Base-by-base conservation (phyloP, 2,113 vertebrate species). In the Carassius carassius region DNA sequence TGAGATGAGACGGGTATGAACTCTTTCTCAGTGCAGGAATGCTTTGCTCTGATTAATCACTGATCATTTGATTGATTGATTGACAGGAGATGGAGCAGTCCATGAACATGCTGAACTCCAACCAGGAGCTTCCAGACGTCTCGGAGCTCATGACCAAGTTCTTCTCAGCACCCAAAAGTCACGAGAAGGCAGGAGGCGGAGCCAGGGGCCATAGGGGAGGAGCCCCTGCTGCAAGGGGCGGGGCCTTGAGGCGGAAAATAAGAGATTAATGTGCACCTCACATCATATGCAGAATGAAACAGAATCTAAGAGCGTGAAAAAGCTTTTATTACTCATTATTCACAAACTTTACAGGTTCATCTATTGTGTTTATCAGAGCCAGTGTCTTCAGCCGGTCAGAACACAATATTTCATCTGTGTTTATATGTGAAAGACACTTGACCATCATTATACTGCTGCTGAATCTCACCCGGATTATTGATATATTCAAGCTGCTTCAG, bases 71-170 rank as follows among this genome's bases (percentile, higher is more conserved):
- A 41, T 41, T n/a, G 1, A 29, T 32, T 32, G 3, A 32, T 16
- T 60, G 25, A 19, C 92, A 99, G 98, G 98, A 99, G 94, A 99
- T 99, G 96, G 98, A 99, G 85, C 98, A 99, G 91, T 99, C 98
- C 70, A 99, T 99, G 98, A 99, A 99, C 92, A 99, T 99, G 98
- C 90, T 99, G 92, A 99, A 97, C 93, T 97, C 98, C 86, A 99
- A 99, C 94, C 98, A 97, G 0, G 98, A 99, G 87, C 94, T 99
- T 58, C 98, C 98, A 29, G 98, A 99, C 86, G 97, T 99, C 74
- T 99, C 98, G 1, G 98, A 99, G 90, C 97, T 99, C 88, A 98
- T 99, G 97, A 99, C 98, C 89, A 97, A 98, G 92, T 96, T 99
- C 79, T 99, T 99, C 92, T 98, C 98, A 87, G 94, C 95, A 86